A percentile compares a stretch with the other conserved stretches of the same genome.
Conservation (phyloP, 92 coral and sea anemone species). For the Heliopora coerulea region DNA sequence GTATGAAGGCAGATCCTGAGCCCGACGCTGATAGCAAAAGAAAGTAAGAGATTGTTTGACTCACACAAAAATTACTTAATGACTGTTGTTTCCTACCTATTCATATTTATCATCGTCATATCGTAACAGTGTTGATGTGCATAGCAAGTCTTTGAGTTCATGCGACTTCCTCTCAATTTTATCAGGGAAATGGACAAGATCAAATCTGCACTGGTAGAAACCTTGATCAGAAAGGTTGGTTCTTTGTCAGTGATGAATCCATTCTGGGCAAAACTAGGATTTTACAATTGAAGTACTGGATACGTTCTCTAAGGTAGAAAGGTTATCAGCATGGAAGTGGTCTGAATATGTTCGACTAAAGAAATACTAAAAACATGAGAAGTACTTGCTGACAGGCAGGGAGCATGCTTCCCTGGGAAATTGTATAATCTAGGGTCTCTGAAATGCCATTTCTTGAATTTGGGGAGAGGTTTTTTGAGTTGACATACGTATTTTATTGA, state of each 20-base stretch:
- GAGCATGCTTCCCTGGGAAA: too few relatives aligned
- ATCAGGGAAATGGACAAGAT: slow-evolving; percentile 82
- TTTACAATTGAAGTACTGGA: background rate
- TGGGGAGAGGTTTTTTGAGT: too few relatives aligned
- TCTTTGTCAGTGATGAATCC: background rate
- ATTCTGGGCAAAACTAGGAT: background rate
- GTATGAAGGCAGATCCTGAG: slow-evolving; percentile 83
- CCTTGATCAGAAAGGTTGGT: slow-evolving; percentile 70
- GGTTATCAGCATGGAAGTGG: background rate
- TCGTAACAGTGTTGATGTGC: too few relatives aligned
- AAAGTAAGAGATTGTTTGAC: slow-evolving; percentile 49
- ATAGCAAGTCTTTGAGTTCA: too few relatives aligned
- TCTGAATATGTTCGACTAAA: too few relatives aligned
- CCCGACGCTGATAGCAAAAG: slow-evolving; percentile 77
- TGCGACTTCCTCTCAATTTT: background rate
- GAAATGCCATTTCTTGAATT: too few relatives aligned
- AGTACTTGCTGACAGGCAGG: too few relatives aligned
- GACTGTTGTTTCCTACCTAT: too few relatives aligned
- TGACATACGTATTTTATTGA: too few relatives aligned
- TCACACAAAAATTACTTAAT: background rate
- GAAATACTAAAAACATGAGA: too few relatives aligned
- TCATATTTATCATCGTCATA: too few relatives aligned
- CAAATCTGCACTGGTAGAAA: slow-evolving; percentile 73
- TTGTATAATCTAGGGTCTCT: too few relatives aligned
- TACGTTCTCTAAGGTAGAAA: background rate